Percentiles rank a stretch among this genome's conserved stretches.
These are phyloP conservation scores for Pseudoips prasinana DNA, from an alignment of 2,888 invertebrate genomes.

Conservation along the genomic window DNA sequence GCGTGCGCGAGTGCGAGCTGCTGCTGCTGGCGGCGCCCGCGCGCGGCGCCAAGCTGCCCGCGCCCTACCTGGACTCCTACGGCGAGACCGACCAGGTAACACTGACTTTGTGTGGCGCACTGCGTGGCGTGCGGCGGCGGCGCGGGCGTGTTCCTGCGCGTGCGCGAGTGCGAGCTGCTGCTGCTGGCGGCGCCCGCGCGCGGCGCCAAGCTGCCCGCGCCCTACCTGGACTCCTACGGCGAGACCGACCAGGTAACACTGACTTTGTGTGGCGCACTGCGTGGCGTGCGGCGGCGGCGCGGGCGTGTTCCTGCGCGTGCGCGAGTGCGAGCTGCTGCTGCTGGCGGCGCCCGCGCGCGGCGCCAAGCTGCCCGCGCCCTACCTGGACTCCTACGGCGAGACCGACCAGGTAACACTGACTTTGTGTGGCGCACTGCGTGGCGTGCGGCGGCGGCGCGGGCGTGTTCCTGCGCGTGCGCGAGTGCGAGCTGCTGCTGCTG, in stretches of 20 bases:
- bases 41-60: conserved; percentile 91
- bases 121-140: conserved; percentile 96
- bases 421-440: neutral
- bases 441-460: neutral
- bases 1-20: conserved; percentile 96
- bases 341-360: conserved; percentile 90
- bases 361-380: conserved; percentile 94
- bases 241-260: conserved; percentile 83
- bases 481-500: conserved; percentile 94
- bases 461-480: conserved; percentile 86
- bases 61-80: conserved; percentile 96
- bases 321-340: conserved; percentile 95
- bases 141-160: conserved; percentile 93
- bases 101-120: neutral
- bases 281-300: neutral
- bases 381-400: conserved; percentile 97
- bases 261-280: neutral
- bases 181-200: conserved; percentile 89
- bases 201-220: conserved; percentile 94
- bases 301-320: conserved; percentile 84
- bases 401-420: conserved; percentile 83
- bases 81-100: conserved; percentile 87
- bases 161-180: conserved; percentile 95
- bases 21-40: conserved; percentile 89
- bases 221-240: conserved; percentile 96